Conservation (phyloP, 1,140 invertebrate species). For the Lamellibrachia luymesi region DNA sequence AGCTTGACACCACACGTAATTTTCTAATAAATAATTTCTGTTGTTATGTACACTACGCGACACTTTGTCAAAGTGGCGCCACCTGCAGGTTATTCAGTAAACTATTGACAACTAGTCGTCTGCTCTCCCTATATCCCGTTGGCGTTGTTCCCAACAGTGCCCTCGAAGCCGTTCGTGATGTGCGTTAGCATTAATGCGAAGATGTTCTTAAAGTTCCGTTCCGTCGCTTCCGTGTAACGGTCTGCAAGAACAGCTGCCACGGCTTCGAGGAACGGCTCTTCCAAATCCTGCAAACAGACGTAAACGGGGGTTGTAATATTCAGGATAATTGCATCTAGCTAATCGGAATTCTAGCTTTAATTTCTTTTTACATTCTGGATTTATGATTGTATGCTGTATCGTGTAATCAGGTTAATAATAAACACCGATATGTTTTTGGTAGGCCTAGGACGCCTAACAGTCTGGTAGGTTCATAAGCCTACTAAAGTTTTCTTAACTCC, state of each 20-base stretch:
- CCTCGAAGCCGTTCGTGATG: not conserved
- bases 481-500: too few relatives aligned
- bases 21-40: not conserved
- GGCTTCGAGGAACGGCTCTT: constrained; percentile 15
- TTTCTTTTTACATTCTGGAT: too few relatives aligned
- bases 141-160: not conserved
- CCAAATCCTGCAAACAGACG: not conserved
- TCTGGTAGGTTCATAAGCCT: too few relatives aligned
- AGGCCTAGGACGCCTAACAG: too few relatives aligned
- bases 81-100: not conserved
- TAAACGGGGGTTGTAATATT: not conserved
- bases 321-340: not conserved
- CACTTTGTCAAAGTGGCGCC: not conserved
- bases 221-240: not conserved
- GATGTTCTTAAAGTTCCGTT: constrained; percentile 15
- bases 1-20: not conserved
- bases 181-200: not conserved
- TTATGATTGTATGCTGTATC: too few relatives aligned
- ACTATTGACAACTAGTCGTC: not conserved
- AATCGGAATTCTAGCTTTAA: too few relatives aligned
- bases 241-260: not conserved
- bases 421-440: too few relatives aligned
- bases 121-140: not conserved
- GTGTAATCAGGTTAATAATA: not conserved
- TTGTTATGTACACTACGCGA: not conserved